These are phyloP conservation scores for Lepidocyrtinus sp. DNA, from an alignment of 2,888 invertebrate genomes.

Conservation along the genomic window DNA sequence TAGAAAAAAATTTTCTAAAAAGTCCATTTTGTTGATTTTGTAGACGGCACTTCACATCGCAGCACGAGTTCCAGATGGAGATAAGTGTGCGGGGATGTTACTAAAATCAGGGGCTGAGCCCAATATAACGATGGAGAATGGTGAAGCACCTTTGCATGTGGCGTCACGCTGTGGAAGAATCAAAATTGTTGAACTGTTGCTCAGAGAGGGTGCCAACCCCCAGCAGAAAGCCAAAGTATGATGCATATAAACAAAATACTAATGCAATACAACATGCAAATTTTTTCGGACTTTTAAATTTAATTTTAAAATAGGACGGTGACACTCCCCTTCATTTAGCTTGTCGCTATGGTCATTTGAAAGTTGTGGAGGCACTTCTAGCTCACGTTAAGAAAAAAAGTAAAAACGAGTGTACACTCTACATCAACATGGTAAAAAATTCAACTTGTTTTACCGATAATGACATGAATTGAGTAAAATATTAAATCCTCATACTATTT, in stretches of 20 bases:
- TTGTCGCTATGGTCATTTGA: constrained; percentile 76
- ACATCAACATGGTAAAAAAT: constrained; percentile 90
- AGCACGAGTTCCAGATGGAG: constrained; percentile 92
- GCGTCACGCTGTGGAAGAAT: constrained; percentile 90
- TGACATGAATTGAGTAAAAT: too few species aligned
- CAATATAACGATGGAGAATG: constrained; percentile 95
- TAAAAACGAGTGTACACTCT: constrained; percentile 84
- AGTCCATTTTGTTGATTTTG: too few species aligned
- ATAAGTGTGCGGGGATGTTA: constrained; percentile 96
- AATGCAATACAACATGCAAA: too few species aligned
- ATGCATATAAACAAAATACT: too few species aligned
- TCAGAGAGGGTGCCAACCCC: constrained; percentile 96
- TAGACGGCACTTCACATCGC: constrained; percentile 98
- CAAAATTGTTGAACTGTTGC: constrained; percentile 85
- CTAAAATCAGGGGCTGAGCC: constrained; percentile 98
- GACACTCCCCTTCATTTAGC: constrained; percentile 98
- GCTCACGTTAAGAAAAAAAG: constrained; percentile 85
- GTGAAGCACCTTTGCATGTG: constrained; percentile 97
- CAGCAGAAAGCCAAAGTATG: constrained; percentile 92
- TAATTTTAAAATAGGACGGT: constrained; percentile 80
- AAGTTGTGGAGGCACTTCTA: constrained; percentile 89
- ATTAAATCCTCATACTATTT: too few species aligned
- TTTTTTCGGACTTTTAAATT: too few species aligned
- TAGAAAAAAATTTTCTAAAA: too few species aligned
- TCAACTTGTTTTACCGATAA: too few species aligned